phyloP scores from a whole-genome alignment of 2,113 vertebrate species.

The Scatophagus argus region DNA sequence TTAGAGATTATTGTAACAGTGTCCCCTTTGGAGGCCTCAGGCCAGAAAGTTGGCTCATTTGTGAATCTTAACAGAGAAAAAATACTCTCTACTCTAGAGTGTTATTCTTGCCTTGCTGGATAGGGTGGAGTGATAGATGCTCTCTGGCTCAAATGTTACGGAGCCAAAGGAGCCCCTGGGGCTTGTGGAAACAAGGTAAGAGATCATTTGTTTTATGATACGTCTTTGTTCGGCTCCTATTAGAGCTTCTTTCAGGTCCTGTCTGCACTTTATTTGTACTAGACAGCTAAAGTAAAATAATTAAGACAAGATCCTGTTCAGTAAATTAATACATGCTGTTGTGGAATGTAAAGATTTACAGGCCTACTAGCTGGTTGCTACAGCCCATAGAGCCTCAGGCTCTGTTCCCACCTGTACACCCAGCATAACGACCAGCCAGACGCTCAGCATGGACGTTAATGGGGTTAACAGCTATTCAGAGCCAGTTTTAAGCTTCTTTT shows the following conservation, averaged over 20 bases:
- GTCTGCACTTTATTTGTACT: neutral
- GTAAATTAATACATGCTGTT: neutral
- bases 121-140: slow-evolving; percentile 35
- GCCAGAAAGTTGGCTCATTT: slow-evolving; percentile 48
- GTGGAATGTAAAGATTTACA: slow-evolving; percentile 63
- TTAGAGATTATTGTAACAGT: slow-evolving; percentile 27
- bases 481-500: neutral
- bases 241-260: neutral
- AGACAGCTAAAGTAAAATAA: neutral
- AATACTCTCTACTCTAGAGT: slow-evolving; percentile 33
- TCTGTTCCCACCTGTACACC: slow-evolving; percentile 45
- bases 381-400: slow-evolving; percentile 32
- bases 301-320: neutral
- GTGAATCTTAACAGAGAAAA: slow-evolving; percentile 22
- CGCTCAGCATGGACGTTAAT: neutral
- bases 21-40: slow-evolving; percentile 59
- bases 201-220: slow-evolving; percentile 28
- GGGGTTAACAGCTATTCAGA: neutral
- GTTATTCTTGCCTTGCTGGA: slow-evolving; percentile 57
- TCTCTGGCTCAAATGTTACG: slow-evolving; percentile 32
- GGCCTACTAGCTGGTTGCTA: slow-evolving; percentile 5
- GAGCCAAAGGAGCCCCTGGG: slow-evolving; percentile 63
- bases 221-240: neutral
- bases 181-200: slow-evolving; percentile 43
- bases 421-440: slow-evolving; percentile 11